phyloP scores from a whole-genome alignment of 1,140 invertebrate species.

The Drosophila melanica region DNA sequence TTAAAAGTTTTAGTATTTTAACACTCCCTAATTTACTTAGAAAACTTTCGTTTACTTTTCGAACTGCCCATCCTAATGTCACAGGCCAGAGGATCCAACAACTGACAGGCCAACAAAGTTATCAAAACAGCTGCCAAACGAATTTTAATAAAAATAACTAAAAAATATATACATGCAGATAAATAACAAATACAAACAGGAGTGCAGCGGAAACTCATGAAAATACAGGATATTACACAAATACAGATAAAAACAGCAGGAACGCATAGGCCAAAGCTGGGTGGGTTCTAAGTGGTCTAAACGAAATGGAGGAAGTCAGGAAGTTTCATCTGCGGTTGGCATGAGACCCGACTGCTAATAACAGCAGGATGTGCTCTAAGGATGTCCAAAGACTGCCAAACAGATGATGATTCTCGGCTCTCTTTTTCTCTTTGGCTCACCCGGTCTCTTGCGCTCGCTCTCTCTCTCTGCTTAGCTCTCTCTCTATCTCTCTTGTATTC shows the following conservation, averaged over 20 bases:
- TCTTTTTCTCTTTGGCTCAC: constrained; percentile 4
- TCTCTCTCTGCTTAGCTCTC: constrained; percentile 33
- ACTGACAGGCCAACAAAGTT: constrained; percentile 15
- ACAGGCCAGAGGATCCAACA: constrained; percentile 10
- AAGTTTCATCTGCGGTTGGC: constrained; percentile 72
- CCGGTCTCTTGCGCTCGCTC: constrained; percentile 11
- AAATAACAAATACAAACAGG: constrained; percentile 16
- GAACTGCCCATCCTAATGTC: constrained; percentile 7
- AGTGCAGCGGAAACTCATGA: constrained; percentile 68
- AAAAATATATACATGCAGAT: background rate
- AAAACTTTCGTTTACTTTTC: constrained; percentile 15
- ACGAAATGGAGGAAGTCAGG: constrained; percentile 71
- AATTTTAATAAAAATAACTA: constrained; percentile 29
- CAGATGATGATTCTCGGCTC: constrained; percentile 57
- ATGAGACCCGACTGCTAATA: constrained; percentile 47
- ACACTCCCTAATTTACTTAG: background rate
- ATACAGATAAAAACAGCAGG: constrained; percentile 42
- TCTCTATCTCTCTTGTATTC: constrained; percentile 20
- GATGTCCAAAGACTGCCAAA: constrained; percentile 39
- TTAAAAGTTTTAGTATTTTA: too few species aligned
- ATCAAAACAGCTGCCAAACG: constrained; percentile 21
- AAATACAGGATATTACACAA: constrained; percentile 79
- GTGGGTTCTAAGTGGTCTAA: constrained; percentile 48
- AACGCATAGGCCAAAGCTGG: constrained; percentile 10
- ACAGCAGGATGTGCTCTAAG: constrained; percentile 35